Conservation (phyloP, 2,888 invertebrate species). For the Sympetrum striolatum region DNA sequence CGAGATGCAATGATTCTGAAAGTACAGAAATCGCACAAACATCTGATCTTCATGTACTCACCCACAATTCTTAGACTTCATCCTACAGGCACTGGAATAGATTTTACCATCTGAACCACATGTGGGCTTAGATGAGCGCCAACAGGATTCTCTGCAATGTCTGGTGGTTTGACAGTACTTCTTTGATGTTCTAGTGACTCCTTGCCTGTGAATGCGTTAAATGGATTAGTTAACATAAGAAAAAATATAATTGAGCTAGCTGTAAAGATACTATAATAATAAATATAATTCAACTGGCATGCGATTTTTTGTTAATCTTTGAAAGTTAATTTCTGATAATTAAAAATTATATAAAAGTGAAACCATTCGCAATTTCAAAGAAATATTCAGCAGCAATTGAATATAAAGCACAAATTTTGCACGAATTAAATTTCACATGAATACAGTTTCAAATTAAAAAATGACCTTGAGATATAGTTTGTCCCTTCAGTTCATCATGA, state of each 20-base stretch:
- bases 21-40: background rate
- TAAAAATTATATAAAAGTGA: too few species aligned
- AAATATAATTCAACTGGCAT: background rate
- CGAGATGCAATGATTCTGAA: background rate
- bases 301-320: background rate
- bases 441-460: too few species aligned
- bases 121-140: constrained; percentile 86
- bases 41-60: constrained; percentile 57
- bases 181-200: constrained; percentile 84
- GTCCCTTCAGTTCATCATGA: too few species aligned
- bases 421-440: too few species aligned
- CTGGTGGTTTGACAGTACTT: constrained; percentile 91
- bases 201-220: constrained; percentile 68
- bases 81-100: constrained; percentile 87
- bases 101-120: constrained; percentile 90
- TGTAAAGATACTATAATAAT: background rate
- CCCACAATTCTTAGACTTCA: constrained; percentile 94
- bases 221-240: too few species aligned
- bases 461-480: too few species aligned
- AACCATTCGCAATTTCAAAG: too few species aligned
- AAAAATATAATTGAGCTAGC: too few species aligned
- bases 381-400: too few species aligned
- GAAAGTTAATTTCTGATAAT: background rate
- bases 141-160: constrained; percentile 89
- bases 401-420: too few species aligned